Evolutionary conservation across 2,113 vertebrate genomes (phyloP).

Genomic region (Anoura caudifer): DNA sequence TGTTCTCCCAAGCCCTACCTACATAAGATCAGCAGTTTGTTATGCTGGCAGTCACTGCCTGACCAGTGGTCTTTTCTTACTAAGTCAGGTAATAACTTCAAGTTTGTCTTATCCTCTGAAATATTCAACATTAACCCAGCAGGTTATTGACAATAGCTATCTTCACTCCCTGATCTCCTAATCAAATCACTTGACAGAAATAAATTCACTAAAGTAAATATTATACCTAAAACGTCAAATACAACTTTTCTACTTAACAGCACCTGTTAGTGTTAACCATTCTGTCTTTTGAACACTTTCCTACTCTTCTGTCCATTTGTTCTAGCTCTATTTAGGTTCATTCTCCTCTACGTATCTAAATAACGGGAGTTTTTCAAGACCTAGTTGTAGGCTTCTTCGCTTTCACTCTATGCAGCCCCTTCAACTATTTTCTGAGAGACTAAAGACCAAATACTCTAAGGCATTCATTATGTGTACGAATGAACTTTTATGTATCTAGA

Average conservation of each 20-base stretch:
- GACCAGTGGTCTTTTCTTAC: background rate
- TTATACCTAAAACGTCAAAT: background rate
- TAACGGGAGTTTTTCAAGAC: background rate
- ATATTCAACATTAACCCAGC: background rate
- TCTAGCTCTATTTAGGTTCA: background rate
- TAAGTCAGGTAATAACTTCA: background rate
- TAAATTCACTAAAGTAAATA: background rate
- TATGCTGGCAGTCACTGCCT: background rate
- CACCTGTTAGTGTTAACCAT: background rate
- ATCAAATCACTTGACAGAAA: background rate
- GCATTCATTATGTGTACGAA: background rate
- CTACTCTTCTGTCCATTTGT: background rate
- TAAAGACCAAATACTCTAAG: background rate
- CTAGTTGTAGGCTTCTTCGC: background rate
- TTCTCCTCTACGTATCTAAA: constrained; percentile 7
- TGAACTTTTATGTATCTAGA: background rate
- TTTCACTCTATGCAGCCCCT: background rate
- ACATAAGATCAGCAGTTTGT: background rate
- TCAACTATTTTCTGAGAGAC: constrained; percentile 7
- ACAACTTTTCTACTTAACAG: background rate
- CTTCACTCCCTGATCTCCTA: background rate
- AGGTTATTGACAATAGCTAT: background rate
- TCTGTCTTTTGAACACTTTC: background rate
- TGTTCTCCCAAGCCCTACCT: background rate
- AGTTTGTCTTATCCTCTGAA: background rate